A percentile compares a stretch with the other conserved stretches of the same genome.
Conservation (phyloP, 2,113 vertebrate species). For the Coptodon bakossiorum region DNA sequence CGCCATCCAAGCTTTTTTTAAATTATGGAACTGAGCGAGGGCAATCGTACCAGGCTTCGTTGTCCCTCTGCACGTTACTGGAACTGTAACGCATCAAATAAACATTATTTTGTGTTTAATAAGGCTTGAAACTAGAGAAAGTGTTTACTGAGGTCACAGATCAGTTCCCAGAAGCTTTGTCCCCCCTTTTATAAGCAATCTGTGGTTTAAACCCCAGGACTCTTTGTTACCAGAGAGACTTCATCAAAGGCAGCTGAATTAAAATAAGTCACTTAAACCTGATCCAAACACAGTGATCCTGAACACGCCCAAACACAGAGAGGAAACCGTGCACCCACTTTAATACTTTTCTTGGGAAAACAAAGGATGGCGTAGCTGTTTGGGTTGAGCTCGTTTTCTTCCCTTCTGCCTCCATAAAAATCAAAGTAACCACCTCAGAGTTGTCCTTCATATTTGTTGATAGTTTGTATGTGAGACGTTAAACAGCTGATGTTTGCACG, state of each 20-base stretch:
- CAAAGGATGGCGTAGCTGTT: not conserved
- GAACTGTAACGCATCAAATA: accelerated
- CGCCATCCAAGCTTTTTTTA: not conserved
- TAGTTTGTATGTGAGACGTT: not conserved
- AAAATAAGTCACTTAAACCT: not conserved
- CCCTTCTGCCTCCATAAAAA: not conserved
- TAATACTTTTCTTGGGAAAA: not conserved
- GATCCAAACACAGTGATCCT: not conserved
- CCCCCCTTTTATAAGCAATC: not conserved
- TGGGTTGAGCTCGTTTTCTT: not conserved
- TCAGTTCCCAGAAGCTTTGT: not conserved
- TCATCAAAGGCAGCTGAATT: not conserved
- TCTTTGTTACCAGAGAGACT: not conserved
- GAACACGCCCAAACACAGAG: not conserved
- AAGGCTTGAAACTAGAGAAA: not conserved
- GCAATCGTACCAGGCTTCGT: accelerated
- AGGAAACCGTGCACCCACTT: not conserved
- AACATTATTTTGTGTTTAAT: not conserved
- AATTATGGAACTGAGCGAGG: not conserved
- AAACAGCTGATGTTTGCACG: not conserved
- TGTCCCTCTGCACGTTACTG: accelerated
- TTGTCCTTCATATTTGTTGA: too few relatives aligned
- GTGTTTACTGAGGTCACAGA: not conserved
- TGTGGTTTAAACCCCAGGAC: not conserved
- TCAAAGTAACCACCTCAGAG: not conserved